Conservation (phyloP, 2,888 invertebrate genomes). For the Clistopyga incitator region DNA sequence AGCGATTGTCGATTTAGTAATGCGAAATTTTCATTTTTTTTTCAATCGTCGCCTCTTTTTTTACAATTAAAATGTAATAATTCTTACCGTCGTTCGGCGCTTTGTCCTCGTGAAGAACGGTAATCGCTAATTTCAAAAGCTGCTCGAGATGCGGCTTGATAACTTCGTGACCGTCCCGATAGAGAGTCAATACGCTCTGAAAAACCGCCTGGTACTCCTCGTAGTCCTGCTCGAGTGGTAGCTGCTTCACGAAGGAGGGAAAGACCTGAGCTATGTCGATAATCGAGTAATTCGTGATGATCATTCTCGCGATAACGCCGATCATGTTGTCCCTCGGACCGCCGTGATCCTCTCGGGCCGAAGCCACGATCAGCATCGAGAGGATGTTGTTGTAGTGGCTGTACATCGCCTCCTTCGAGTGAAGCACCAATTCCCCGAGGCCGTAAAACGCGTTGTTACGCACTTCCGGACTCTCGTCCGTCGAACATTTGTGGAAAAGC, state of each 20-base stretch:
- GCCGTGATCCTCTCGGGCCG: constrained; percentile 88
- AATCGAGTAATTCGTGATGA: constrained; percentile 87
- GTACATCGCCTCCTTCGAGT: constrained; percentile 87
- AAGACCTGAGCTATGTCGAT: constrained; percentile 91
- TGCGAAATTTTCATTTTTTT: no score
- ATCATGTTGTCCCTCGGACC: constrained; percentile 91
- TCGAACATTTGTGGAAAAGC: constrained; percentile 87
- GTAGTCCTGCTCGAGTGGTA: constrained; percentile 91
- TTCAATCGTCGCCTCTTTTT: no score
- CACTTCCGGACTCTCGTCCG: constrained; percentile 89
- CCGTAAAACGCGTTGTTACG: constrained; percentile 92
- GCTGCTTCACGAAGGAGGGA: constrained; percentile 89
- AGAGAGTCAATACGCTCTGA: constrained; percentile 88
- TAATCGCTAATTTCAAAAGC: constrained; percentile 86
- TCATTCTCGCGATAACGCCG: constrained; percentile 91
- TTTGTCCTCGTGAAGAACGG: constrained; percentile 86
- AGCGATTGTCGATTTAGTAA: neutral
- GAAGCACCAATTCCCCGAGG: constrained; percentile 89
- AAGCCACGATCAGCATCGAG: constrained; percentile 88
- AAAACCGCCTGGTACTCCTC: constrained; percentile 90
- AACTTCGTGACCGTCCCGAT: constrained; percentile 87
- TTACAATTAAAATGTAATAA: no score
- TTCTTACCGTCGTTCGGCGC: constrained; percentile 85
- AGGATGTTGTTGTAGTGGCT: constrained; percentile 89
- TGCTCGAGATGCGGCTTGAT: constrained; percentile 85